Evolutionary conservation across 2,888 invertebrate species (phyloP).

Genomic region (Vandiemenella viatica): DNA sequence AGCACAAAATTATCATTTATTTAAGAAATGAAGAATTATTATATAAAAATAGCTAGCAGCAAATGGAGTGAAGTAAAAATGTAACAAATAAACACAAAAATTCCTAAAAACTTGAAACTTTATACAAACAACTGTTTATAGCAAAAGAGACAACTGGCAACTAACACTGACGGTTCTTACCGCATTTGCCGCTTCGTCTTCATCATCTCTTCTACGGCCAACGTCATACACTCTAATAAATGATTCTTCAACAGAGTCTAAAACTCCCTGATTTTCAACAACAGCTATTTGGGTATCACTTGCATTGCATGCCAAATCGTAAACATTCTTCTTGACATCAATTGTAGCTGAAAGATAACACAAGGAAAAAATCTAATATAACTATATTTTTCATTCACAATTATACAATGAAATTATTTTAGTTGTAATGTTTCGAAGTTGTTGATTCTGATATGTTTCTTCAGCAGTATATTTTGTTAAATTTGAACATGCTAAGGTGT

Average conservation of each 20-base stretch:
- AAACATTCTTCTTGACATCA: constrained; percentile 81
- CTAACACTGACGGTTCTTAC: not conserved
- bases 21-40: no score
- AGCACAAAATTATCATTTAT: no score
- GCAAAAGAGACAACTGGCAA: no score
- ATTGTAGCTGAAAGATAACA: constrained; percentile 55
- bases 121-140: not conserved
- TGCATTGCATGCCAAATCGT: constrained; percentile 67
- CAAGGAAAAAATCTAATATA: not conserved
- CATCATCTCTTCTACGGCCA: constrained; percentile 70
- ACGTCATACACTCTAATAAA: constrained; percentile 86
- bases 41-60: no score
- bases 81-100: not conserved
- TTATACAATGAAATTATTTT: not conserved
- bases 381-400: no score
- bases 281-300: constrained; percentile 78
- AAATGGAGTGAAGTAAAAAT: no score
- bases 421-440: not conserved
- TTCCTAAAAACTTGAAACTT: not conserved
- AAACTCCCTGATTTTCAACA: constrained; percentile 77
- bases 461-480: no score
- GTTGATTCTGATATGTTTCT: no score
- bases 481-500: no score
- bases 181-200: constrained; percentile 62
- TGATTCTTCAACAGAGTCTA: constrained; percentile 74